These are phyloP conservation scores for Oreochromis niloticus DNA, from an alignment of 2,113 vertebrate genomes.

Conservation along the genomic window DNA sequence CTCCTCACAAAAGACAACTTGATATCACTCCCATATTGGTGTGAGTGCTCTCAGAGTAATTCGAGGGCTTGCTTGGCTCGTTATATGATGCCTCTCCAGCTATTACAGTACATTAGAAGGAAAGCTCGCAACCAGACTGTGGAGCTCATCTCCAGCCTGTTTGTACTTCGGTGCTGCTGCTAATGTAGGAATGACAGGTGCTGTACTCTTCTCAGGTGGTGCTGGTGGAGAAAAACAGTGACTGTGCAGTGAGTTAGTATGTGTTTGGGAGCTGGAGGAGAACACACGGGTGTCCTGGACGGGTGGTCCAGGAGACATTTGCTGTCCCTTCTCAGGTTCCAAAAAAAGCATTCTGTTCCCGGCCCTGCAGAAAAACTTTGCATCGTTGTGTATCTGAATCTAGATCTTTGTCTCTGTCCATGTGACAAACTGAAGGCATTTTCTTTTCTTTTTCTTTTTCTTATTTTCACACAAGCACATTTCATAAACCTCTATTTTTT, in stretches of 20 bases:
- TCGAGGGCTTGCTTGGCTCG: constrained; percentile 41
- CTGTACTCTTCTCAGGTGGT: not conserved
- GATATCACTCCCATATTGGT: constrained; percentile 39
- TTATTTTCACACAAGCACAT: not conserved
- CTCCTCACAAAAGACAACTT: constrained; percentile 24
- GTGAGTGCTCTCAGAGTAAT: constrained; percentile 57
- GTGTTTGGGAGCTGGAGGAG: not conserved
- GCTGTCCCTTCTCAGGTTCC: constrained; percentile 39
- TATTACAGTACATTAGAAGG: constrained; percentile 51
- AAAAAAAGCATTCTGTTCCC: constrained; percentile 5
- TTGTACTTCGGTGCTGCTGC: not conserved
- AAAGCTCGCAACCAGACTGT: not conserved
- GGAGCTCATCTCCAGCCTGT: constrained; percentile 14
- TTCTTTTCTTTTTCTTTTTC: not conserved
- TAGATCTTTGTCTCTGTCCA: not conserved
- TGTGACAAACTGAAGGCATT: not conserved
- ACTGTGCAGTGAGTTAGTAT: not conserved
- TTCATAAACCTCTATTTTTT: not conserved
- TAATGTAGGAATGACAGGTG: not conserved
- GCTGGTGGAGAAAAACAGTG: not conserved
- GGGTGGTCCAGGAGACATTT: constrained; percentile 29
- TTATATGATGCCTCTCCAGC: constrained; percentile 44
- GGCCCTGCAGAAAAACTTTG: not conserved
- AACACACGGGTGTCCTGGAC: not conserved
- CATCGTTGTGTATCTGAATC: not conserved